A percentile compares a stretch with the other conserved stretches of the same genome.
phyloP scores from a whole-genome alignment of 1,140 invertebrate genomes.

The Battus philenor region DNA sequence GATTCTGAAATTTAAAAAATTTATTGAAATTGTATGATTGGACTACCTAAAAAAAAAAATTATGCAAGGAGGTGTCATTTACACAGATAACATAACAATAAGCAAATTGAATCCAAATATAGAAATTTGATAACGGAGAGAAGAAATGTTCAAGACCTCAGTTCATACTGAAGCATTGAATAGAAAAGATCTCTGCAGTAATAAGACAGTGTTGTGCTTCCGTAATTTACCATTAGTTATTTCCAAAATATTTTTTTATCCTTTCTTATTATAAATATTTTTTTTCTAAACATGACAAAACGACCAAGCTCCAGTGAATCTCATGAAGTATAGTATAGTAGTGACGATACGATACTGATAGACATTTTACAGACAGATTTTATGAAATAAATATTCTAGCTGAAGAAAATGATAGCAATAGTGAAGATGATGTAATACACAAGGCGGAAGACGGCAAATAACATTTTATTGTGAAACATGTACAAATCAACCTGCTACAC shows the following conservation, averaged over 20 bases:
- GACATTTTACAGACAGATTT: no score
- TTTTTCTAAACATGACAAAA: neutral
- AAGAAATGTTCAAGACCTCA: neutral
- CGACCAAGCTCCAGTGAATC: neutral
- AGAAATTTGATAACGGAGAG: no score
- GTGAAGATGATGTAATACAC: no score
- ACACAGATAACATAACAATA: no score
- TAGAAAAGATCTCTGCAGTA: neutral
- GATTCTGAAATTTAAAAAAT: conserved; percentile 41
- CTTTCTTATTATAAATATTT: neutral
- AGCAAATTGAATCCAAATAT: no score
- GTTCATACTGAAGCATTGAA: neutral
- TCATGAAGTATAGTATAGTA: neutral
- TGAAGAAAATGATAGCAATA: no score
- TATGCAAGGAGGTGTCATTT: neutral
- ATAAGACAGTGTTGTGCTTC: neutral
- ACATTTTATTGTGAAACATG: neutral
- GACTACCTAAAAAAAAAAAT: no score
- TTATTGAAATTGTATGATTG: no score
- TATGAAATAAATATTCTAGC: no score
- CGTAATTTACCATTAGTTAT: neutral
- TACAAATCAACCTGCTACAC: neutral
- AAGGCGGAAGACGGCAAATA: neutral
- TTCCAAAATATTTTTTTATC: neutral
- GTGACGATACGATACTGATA: no score